Evolutionary conservation across 2,797 vertebrate genomes (phyloP), one percentile per base, ranked within the genome.

Genomic region (Macropus fuliginosus): DNA sequence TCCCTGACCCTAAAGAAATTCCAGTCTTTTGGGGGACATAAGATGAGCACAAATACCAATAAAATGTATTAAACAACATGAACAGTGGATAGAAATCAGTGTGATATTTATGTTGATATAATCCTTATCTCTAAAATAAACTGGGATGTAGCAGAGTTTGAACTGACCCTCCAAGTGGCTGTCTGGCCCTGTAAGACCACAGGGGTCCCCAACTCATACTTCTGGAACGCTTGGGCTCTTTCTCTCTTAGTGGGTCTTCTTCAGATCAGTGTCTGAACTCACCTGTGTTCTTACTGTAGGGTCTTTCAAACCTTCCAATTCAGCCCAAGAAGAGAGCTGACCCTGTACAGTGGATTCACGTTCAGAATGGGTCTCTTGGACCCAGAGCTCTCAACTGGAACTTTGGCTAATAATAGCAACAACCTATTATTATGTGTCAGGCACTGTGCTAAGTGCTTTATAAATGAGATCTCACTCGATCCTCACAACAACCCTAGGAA

Each of bases 1-100:
- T 93, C 56, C 92, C 34, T 54, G 56, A 94, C 46, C 56, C 91
- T n/a, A 93, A 92, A 91, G 54, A 93, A 55, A n/a, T 56, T 11
- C 40, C 54, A 93, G 0, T 94, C 46, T 90, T 1, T 59, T 50
- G n/a, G 31, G 54, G 92, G 50, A 55, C 27, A 56, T 18, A 1
- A 62, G 34, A 9, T 29, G 29, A 91, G 59, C 31, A 40, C 46
- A 93, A 54, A 55, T 94, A 93, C 89, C 74, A 18, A 93, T 34
- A 31, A 40, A 91, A 40, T 55, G 57, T 90, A 46, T 74, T 92
- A 93, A 87, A 94, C 56, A 40, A 91, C 31, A 93, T 40, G 87
- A 92, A 54, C 29, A 95, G 87, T 62, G 34, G 56, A n/a, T 92
- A 91, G 40, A 59, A 5, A 90, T 18, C 46, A 0, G 57, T 56